Conservation (phyloP, 2,113 vertebrate genomes). For the Aegypius monachus region DNA sequence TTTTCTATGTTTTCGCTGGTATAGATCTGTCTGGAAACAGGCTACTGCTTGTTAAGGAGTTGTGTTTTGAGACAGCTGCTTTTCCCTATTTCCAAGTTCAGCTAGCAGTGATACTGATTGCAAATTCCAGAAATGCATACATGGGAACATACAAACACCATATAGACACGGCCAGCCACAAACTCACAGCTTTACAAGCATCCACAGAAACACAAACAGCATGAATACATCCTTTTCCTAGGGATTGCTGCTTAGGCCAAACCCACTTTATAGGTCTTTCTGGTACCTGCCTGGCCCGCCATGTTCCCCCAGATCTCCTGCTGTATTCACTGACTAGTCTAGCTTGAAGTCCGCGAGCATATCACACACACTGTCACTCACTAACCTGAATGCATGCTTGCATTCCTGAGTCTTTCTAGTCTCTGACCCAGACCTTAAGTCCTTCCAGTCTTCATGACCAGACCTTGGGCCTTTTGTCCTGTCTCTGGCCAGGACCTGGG, state of each 20-base stretch:
- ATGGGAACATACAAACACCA: neutral
- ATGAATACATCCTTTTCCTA: neutral
- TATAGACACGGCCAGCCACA: neutral
- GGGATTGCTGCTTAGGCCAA: neutral
- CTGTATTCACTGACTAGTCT: neutral
- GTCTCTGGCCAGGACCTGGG: neutral
- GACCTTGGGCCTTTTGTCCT: neutral
- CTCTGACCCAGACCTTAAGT: neutral
- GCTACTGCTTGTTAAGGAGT: neutral
- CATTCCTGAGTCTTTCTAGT: neutral
- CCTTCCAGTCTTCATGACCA: neutral
- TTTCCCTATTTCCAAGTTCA: neutral
- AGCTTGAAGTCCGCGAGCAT: neutral
- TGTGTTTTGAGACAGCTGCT: neutral
- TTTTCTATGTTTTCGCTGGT: neutral
- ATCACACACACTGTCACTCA: neutral
- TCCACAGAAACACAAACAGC: neutral
- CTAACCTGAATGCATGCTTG: neutral
- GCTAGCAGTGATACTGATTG: neutral
- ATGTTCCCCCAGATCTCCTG: neutral
- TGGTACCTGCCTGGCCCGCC: neutral
- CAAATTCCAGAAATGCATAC: neutral
- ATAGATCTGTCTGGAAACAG: neutral
- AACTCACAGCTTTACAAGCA: neutral
- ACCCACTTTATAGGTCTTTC: neutral